Percentiles rank a stretch among this genome's conserved stretches.
Evolutionary conservation across 2,888 invertebrate genomes (phyloP).

Genomic region (Polydrusus tereticollis): DNA sequence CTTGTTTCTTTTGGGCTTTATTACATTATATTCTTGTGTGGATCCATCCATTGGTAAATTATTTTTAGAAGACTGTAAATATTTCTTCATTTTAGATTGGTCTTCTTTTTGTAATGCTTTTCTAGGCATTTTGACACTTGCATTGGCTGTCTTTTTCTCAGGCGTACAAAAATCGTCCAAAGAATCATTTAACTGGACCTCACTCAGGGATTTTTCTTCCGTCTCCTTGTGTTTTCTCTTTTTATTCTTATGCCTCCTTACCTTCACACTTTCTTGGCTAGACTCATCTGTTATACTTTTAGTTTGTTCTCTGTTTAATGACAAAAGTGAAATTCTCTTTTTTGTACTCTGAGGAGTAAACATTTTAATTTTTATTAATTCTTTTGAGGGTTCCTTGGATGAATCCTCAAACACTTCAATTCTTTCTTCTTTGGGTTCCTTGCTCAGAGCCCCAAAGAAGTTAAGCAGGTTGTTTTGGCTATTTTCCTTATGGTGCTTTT

Average conservation of each 20-base stretch:
- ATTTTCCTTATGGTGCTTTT: constrained; percentile 25
- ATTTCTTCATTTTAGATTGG: constrained; percentile 5
- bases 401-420: constrained; percentile 31
- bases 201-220: constrained; percentile 5
- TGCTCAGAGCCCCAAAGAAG: constrained; percentile 41
- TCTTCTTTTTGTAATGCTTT: neutral
- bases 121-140: neutral
- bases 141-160: neutral
- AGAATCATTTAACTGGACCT: constrained; percentile 18
- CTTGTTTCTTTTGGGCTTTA: too few relatives aligned
- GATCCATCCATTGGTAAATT: neutral
- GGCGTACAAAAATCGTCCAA: constrained; percentile 28
- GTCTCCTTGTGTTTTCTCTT: constrained; percentile 31
- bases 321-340: constrained; percentile 28
- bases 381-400: neutral
- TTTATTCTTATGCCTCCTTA: constrained; percentile 24
- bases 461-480: constrained; percentile 39
- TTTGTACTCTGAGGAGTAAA: constrained; percentile 44
- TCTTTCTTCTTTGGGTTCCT: constrained; percentile 19
- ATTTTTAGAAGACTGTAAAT: neutral
- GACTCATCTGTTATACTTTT: constrained; percentile 21
- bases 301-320: constrained; percentile 30
- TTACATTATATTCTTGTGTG: too few relatives aligned
- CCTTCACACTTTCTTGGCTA: constrained; percentile 5
- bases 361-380: constrained; percentile 47